phyloP scores from a whole-genome alignment of 92 coral and sea anemone genomes.

The Phenganax subtilis region DNA sequence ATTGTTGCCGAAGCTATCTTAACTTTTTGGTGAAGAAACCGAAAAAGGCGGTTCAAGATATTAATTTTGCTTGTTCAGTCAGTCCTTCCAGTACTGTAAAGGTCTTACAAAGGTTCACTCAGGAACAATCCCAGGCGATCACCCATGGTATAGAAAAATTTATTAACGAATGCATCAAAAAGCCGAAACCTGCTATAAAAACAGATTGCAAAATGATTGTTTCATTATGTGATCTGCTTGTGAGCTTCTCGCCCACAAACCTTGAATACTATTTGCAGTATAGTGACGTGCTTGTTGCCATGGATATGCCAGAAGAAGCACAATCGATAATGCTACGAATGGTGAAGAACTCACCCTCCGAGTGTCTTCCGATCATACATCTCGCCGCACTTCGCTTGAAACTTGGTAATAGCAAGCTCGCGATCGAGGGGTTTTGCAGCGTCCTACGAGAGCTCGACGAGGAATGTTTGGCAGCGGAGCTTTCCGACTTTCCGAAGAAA shows the following conservation, averaged over 20 bases:
- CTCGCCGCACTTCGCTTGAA: conserved; percentile 76
- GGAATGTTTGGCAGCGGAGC: conserved; percentile 53
- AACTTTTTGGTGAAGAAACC: conserved; percentile 22
- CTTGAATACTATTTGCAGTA: conserved; percentile 65
- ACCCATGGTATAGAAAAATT: conserved; percentile 12
- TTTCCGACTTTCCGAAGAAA: conserved; percentile 49
- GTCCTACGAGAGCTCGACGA: conserved; percentile 68
- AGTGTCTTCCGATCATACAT: conserved; percentile 58
- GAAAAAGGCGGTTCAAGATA: conserved; percentile 22
- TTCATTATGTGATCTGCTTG: conserved; percentile 62
- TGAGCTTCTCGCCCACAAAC: conserved; percentile 61
- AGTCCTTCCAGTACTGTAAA: conserved; percentile 19
- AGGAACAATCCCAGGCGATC: conserved; percentile 5
- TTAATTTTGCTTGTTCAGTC: conserved; percentile 1
- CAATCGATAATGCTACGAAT: conserved; percentile 75
- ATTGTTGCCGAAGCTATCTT: conserved; percentile 31
- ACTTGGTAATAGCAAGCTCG: conserved; percentile 56
- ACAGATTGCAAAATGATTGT: conserved; percentile 38
- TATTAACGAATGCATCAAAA: conserved; percentile 11
- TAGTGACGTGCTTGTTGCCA: conserved; percentile 60
- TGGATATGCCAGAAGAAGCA: conserved; percentile 71
- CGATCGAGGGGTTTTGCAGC: conserved; percentile 63
- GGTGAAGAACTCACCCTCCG: conserved; percentile 62
- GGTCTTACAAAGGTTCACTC: conserved; percentile 15
- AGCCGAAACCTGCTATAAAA: conserved; percentile 8